phyloP scores from a whole-genome alignment of 2,797 vertebrate genomes.

The Chromis chromis region DNA sequence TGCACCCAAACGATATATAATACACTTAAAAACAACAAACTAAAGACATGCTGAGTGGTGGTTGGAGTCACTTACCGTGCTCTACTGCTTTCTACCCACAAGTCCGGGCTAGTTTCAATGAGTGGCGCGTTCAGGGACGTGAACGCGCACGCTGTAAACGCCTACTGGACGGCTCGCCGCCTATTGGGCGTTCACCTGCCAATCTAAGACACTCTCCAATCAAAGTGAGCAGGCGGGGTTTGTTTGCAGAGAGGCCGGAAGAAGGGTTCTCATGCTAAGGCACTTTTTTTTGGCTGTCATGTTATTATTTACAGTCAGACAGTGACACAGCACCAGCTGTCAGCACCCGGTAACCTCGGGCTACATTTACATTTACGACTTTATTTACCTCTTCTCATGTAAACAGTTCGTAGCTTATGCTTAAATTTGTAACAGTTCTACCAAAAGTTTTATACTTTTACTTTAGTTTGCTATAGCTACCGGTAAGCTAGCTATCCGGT shows the following conservation, averaged over 20 bases:
- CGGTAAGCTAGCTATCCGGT: slow-evolving; percentile 10
- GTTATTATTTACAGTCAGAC: slow-evolving; percentile 43
- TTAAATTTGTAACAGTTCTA: not conserved
- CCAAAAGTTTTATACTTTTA: not conserved
- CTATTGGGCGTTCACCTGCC: slow-evolving; percentile 35
- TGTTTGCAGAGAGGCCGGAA: not conserved
- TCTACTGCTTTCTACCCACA: not conserved
- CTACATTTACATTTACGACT: not conserved
- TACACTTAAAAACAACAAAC: not conserved
- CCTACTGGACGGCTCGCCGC: not conserved
- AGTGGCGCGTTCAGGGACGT: slow-evolving; percentile 28
- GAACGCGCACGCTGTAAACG: slow-evolving; percentile 19
- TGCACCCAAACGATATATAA: not conserved
- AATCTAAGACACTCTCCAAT: slow-evolving; percentile 48
- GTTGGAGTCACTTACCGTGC: not conserved
- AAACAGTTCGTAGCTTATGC: not conserved
- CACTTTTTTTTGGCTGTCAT: slow-evolving; percentile 15
- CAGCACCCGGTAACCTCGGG: not conserved
- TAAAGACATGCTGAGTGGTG: rapidly evolving
- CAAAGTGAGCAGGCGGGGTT: slow-evolving; percentile 11
- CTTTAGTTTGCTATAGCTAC: slow-evolving; percentile 8
- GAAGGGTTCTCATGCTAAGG: not conserved
- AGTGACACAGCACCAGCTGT: slow-evolving; percentile 59
- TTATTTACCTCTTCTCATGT: not conserved
- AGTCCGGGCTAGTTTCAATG: slow-evolving; percentile 46